Evolutionary conservation across 2,888 invertebrate species (phyloP).

Genomic region (Andrena praecox): DNA sequence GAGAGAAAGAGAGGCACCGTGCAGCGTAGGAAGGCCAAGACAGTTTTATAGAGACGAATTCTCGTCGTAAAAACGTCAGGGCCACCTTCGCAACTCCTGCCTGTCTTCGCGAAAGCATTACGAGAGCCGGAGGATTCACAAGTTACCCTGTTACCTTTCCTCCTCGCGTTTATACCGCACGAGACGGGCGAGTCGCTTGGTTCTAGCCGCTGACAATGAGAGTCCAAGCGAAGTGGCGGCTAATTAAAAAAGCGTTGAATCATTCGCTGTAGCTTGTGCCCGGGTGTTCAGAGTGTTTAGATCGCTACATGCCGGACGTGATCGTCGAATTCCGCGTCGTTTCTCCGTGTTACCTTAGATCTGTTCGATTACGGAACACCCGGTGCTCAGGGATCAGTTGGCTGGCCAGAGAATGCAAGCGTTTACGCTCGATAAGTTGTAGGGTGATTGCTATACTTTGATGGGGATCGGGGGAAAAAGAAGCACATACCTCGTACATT

Average conservation of each 20-base stretch:
- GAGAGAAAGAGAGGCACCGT: slow-evolving; percentile 39
- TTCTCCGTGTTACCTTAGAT: not conserved
- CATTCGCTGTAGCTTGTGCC: not conserved
- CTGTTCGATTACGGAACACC: not conserved
- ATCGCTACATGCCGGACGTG: not conserved
- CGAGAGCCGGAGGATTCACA: slow-evolving; percentile 77
- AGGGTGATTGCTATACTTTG: not conserved
- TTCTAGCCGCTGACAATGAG: slow-evolving; percentile 36
- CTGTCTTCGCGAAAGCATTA: slow-evolving; percentile 76
- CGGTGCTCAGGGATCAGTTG: not conserved
- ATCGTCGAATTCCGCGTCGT: not conserved
- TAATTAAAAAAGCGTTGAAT: slow-evolving; percentile 68
- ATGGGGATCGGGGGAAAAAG: not conserved
- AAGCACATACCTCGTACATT: not conserved
- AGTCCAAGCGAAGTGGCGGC: slow-evolving; percentile 46
- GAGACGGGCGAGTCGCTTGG: slow-evolving; percentile 67
- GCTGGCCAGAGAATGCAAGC: not conserved
- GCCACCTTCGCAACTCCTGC: slow-evolving; percentile 75
- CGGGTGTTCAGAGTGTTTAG: not conserved
- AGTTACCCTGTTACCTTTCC: slow-evolving; percentile 75
- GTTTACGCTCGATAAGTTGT: not conserved
- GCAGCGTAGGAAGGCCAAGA: slow-evolving; percentile 74
- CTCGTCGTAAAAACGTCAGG: slow-evolving; percentile 82
- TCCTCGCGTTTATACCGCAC: slow-evolving; percentile 57
- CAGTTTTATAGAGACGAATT: slow-evolving; percentile 83